phyloP scores from a whole-genome alignment of 2,797 vertebrate species.

The Nannoperca australis region DNA sequence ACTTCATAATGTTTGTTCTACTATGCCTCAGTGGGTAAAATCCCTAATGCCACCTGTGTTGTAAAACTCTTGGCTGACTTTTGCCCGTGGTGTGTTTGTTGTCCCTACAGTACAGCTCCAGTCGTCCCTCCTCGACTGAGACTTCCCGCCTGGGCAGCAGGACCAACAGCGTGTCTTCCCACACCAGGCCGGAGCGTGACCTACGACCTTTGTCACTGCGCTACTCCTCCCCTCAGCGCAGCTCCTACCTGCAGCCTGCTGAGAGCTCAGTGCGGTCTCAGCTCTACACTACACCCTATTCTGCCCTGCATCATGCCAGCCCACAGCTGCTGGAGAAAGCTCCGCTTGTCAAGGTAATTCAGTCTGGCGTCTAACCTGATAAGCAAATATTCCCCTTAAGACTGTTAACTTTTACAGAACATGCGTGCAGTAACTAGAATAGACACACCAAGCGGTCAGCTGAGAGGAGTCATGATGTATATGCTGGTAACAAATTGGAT shows the following conservation, averaged over 20 bases:
- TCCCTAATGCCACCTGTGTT: background rate
- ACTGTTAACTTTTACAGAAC: constrained; percentile 64
- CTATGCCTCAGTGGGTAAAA: background rate
- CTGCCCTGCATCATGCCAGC: constrained; percentile 46
- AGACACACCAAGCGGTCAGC: constrained; percentile 38
- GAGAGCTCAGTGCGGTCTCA: constrained; percentile 75
- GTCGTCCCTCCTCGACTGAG: constrained; percentile 73
- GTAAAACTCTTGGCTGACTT: constrained; percentile 47
- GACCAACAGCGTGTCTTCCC: constrained; percentile 86
- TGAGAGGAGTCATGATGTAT: constrained; percentile 14
- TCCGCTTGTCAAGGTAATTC: constrained; percentile 88
- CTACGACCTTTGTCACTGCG: constrained; percentile 77
- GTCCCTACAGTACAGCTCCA: constrained; percentile 80
- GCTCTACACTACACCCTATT: constrained; percentile 88
- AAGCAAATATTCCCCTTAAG: constrained; percentile 67
- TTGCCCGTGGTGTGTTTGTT: constrained; percentile 36
- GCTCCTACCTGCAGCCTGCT: constrained; percentile 69
- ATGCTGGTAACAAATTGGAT: constrained; percentile 51
- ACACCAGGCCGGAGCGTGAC: constrained; percentile 76
- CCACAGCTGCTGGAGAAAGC: constrained; percentile 76
- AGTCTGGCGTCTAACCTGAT: constrained; percentile 49
- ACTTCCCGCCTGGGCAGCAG: constrained; percentile 83
- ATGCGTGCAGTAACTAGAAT: constrained; percentile 66
- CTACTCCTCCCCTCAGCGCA: constrained; percentile 81
- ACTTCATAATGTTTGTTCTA: background rate